Conservation (phyloP, 2,797 vertebrate genomes). For the Salarias fasciatus region DNA sequence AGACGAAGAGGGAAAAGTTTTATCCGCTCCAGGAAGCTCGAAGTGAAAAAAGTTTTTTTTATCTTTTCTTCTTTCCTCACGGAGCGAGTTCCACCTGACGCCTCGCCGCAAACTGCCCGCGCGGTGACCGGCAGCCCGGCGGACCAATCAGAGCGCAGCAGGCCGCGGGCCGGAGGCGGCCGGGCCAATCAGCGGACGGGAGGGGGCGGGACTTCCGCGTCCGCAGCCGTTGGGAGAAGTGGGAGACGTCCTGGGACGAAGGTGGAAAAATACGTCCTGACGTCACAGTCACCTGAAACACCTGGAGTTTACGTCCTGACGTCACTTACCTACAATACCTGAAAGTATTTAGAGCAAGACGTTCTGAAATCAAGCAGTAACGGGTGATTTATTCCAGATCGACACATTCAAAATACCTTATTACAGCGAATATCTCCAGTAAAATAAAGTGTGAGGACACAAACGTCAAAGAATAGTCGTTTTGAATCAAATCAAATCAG, state of each 20-base stretch:
- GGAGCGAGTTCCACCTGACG: slow-evolving; percentile 84
- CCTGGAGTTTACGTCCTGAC: slow-evolving; percentile 13
- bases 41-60: slow-evolving; percentile 42
- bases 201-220: slow-evolving; percentile 80
- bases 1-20: slow-evolving; percentile 5
- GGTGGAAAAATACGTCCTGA: slow-evolving; percentile 45
- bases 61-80: slow-evolving; percentile 36
- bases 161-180: background rate
- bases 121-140: slow-evolving; percentile 36
- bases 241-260: slow-evolving; percentile 63
- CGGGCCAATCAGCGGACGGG: slow-evolving; percentile 56
- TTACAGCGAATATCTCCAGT: too few relatives aligned
- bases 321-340: too few relatives aligned
- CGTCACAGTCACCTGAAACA: slow-evolving; percentile 71
- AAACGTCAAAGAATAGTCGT: too few relatives aligned
- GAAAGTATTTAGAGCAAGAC: too few relatives aligned
- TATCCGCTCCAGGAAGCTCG: slow-evolving; percentile 8
- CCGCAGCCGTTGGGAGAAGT: slow-evolving; percentile 34
- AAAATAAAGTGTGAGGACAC: too few relatives aligned
- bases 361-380: too few relatives aligned
- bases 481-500: too few relatives aligned
- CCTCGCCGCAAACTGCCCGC: slow-evolving; percentile 60
- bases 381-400: too few relatives aligned
- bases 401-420: too few relatives aligned
- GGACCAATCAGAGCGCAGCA: slow-evolving; percentile 56